Evolutionary conservation across 2,797 vertebrate species (phyloP).

Genomic region (Brachyalestes nurse): DNA sequence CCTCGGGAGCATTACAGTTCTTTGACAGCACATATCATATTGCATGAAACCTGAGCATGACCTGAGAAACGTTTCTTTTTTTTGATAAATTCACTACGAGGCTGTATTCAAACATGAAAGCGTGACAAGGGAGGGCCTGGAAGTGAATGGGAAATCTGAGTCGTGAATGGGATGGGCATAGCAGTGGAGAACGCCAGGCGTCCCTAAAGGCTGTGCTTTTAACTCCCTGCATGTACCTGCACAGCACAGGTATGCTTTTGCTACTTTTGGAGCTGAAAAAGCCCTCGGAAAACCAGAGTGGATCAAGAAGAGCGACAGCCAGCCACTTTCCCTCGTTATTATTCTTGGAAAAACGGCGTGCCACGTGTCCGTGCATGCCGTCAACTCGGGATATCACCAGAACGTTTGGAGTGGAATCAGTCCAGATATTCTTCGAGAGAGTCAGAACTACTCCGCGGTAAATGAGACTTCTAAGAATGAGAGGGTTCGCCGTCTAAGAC

Average conservation of each 20-base stretch:
- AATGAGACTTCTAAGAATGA: too few relatives aligned
- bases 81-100: not conserved
- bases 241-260: constrained; percentile 58
- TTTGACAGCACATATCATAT: constrained; percentile 1
- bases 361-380: not conserved
- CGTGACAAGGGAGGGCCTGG: not conserved
- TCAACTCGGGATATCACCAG: not conserved
- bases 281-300: not conserved
- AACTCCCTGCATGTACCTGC: constrained; percentile 67
- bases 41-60: too few relatives aligned
- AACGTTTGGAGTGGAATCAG: not conserved
- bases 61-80: not conserved
- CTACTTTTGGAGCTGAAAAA: not conserved
- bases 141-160: constrained; percentile 25
- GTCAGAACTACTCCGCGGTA: too few relatives aligned
- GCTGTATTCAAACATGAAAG: constrained; percentile 5
- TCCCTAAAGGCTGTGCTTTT: constrained; percentile 62
- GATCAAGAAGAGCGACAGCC: not conserved
- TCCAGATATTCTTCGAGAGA: too few relatives aligned
- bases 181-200: constrained; percentile 50
- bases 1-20: not conserved
- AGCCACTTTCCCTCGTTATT: not conserved
- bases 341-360: not conserved
- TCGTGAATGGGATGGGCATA: constrained; percentile 55
- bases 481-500: too few relatives aligned